Evolutionary conservation across 2,797 vertebrate genomes (phyloP), one percentile per base, ranked within the genome.

Genomic region (Megaceryle alcyon): DNA sequence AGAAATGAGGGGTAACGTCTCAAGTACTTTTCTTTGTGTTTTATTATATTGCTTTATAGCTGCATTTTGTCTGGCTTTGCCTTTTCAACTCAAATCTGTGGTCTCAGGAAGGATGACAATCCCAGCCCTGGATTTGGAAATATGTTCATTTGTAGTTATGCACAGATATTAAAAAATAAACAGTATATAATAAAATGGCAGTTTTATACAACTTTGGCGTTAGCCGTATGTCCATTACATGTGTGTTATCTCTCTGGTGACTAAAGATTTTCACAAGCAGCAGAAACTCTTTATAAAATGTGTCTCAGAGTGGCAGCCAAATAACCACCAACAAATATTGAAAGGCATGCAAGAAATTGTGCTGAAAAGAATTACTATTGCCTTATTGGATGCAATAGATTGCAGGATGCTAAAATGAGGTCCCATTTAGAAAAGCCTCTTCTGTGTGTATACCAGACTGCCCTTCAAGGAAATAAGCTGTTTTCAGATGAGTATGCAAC

Each of bases 1-100:
- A 98, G 97, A 98, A 98, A 97, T 97, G 97, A 98, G 96, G 96
- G 95, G 95, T 97, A 97, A 94, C 93, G 60, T 98, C 96, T 97
- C 90, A 92, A 97, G 94, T 95, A 91, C 68, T 39, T 96, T 97
- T 97, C 95, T 97, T 95, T 96, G 93, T 86, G 60, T 97, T 98
- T 98, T 97, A 96, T 97, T 97, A 86, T 97, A 64, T 95, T 95
- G 93, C 78, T 97, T 93, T 96, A 95, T 91, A 94, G 82, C 66
- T 96, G 65, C 82, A 87, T 97, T 95, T 93, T 97, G 89, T 97
- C 94, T 97, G 75, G 66, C 97, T 97, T 96, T 94, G 87, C 88
- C 48, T 96, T 96, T 96, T 96, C 92, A 87, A 49, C 88, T 95
- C 83, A 93, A 88, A 88, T 69, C 76, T 21, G 10, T 46, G 39